phyloP scores from a whole-genome alignment of 2,888 invertebrate species.

The Trachelus stipa region DNA sequence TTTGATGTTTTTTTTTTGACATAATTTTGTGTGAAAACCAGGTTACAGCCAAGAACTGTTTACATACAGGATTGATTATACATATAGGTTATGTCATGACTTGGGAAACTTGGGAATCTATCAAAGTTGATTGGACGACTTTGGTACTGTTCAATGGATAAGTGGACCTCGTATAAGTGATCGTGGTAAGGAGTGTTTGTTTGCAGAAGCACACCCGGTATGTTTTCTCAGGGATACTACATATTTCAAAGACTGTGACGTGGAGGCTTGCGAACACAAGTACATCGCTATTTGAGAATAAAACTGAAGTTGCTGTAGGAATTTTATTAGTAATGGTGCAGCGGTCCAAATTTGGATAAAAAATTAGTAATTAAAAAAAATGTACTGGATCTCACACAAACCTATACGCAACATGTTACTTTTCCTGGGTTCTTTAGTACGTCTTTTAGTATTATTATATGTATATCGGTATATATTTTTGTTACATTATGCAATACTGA shows the following conservation, averaged over 20 bases:
- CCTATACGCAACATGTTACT: neutral
- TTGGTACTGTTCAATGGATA: neutral
- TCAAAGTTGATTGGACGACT: neutral
- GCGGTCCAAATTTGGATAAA: too few relatives aligned
- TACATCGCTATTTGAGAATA: neutral
- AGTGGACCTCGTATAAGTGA: neutral
- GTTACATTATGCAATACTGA: too few relatives aligned
- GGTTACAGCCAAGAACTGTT: neutral
- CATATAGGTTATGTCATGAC: neutral
- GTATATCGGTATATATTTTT: too few relatives aligned
- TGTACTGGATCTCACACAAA: neutral
- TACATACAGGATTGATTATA: neutral
- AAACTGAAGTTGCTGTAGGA: neutral
- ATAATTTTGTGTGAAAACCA: neutral
- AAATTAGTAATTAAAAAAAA: neutral
- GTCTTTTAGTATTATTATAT: too few relatives aligned
- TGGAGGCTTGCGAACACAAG: neutral
- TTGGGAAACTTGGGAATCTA: neutral
- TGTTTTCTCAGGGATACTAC: slow-evolving; percentile 3
- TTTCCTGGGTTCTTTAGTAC: neutral
- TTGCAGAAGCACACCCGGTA: slow-evolving; percentile 17
- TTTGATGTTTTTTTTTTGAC: neutral
- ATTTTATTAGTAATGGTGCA: neutral
- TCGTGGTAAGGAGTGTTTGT: slow-evolving; percentile 19
- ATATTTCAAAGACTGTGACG: neutral